Percentiles rank a stretch among this genome's conserved stretches.
phyloP scores from a whole-genome alignment of 2,888 invertebrate genomes.

The Gonocerus acuteangulatus region DNA sequence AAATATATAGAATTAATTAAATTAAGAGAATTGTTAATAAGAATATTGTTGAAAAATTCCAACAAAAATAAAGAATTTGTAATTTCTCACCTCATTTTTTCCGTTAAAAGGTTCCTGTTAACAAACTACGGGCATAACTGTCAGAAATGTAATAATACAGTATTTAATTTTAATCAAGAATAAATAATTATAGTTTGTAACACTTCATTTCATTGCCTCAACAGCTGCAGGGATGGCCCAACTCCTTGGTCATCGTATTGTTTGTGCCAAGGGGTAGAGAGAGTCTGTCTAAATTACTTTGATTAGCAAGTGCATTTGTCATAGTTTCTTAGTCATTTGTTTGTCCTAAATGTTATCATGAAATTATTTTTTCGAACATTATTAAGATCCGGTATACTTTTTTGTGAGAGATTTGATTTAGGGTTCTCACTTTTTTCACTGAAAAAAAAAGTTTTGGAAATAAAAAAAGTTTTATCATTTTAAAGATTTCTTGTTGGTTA shows the following conservation, averaged over 20 bases:
- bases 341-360: background rate
- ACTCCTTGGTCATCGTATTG: slow-evolving; percentile 13
- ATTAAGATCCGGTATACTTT: too few species aligned
- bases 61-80: background rate
- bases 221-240: slow-evolving; percentile 9
- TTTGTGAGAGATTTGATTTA: background rate
- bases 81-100: too few species aligned
- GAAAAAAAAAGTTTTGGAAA: background rate
- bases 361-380: too few species aligned
- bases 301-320: background rate
- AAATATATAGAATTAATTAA: background rate
- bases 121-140: background rate
- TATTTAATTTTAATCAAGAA: background rate
- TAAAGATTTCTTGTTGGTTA: too few species aligned
- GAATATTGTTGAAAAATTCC: background rate
- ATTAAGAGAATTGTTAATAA: background rate
- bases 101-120: background rate
- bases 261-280: slow-evolving; percentile 18
- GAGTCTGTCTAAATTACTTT: slow-evolving; percentile 8
- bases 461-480: too few species aligned
- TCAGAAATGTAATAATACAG: background rate
- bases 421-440: background rate
- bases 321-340: background rate
- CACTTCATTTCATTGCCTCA: slow-evolving; percentile 14
- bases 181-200: background rate